Conservation (phyloP, 2,888 invertebrate genomes). For the Troilus luridus region DNA sequence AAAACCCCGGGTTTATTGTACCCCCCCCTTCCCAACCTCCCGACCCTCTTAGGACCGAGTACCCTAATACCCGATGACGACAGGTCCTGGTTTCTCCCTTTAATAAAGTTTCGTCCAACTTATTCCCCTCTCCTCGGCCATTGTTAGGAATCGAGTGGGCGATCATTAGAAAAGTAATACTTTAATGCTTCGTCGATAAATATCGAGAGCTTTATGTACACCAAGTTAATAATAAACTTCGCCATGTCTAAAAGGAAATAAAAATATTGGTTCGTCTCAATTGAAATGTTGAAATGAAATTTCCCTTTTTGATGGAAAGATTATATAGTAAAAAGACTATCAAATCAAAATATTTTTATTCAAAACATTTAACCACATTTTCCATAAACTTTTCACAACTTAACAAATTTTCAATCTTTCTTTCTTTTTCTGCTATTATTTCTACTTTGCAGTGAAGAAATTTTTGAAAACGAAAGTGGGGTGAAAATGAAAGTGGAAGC, state of each 20-base stretch:
- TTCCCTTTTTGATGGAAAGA: too few species aligned
- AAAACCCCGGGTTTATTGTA: neutral
- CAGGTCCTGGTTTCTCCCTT: neutral
- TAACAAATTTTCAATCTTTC: too few species aligned
- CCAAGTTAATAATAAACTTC: neutral
- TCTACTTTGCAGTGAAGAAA: too few species aligned
- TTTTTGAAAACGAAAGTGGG: too few species aligned
- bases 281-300: too few species aligned
- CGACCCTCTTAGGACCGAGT: neutral
- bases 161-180: conserved; percentile 22
- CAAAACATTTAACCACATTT: too few species aligned
- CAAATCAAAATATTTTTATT: too few species aligned
- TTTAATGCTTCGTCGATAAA: neutral
- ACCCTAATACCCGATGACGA: conserved; percentile 18
- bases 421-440: too few species aligned
- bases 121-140: neutral
- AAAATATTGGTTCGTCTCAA: too few species aligned
- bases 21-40: neutral
- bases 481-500: too few species aligned
- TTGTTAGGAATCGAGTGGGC: neutral
- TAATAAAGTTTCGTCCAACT: conserved; percentile 28
- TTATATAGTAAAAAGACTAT: too few species aligned
- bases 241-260: neutral
- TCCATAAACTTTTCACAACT: too few species aligned
- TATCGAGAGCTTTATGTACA: neutral